These are phyloP conservation scores for Linhomoeus sp. DNA, from an alignment of 2,888 invertebrate species.

Conservation along the genomic window DNA sequence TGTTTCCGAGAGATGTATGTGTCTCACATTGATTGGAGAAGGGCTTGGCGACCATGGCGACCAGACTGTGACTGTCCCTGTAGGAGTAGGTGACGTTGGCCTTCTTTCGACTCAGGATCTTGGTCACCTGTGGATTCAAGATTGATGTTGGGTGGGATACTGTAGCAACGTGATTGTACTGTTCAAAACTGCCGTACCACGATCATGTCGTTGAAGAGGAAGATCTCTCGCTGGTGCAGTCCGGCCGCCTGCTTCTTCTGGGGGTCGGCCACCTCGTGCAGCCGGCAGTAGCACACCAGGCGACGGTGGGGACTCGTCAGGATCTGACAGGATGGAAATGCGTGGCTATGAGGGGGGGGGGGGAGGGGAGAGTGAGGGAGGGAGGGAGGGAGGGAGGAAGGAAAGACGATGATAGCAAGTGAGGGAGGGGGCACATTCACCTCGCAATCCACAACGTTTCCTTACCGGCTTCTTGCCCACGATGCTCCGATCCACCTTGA, in stretches of 20 bases:
- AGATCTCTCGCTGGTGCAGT: conserved; percentile 63
- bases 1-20: too few relatives aligned
- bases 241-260: conserved; percentile 77
- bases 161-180: background rate
- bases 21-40: conserved; percentile 6
- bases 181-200: conserved; percentile 39
- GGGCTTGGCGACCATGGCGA: conserved; percentile 6
- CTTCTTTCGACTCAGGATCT: conserved; percentile 6
- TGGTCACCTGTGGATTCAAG: conserved; percentile 8
- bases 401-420: too few relatives aligned
- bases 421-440: too few relatives aligned
- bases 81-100: conserved; percentile 5
- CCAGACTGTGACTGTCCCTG: conserved; percentile 5
- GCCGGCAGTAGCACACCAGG: conserved; percentile 89
- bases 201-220: conserved; percentile 90
- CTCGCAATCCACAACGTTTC: conserved; percentile 75
- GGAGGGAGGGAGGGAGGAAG: too few relatives aligned
- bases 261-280: conserved; percentile 90
- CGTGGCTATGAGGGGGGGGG: too few relatives aligned
- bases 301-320: conserved; percentile 83
- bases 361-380: too few relatives aligned
- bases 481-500: conserved; percentile 64
- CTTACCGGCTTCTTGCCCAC: conserved; percentile 78
- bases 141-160: too few relatives aligned
- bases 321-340: conserved; percentile 11